Conservation (phyloP, 2,797 vertebrate species). For the Sebastes glaucus region DNA sequence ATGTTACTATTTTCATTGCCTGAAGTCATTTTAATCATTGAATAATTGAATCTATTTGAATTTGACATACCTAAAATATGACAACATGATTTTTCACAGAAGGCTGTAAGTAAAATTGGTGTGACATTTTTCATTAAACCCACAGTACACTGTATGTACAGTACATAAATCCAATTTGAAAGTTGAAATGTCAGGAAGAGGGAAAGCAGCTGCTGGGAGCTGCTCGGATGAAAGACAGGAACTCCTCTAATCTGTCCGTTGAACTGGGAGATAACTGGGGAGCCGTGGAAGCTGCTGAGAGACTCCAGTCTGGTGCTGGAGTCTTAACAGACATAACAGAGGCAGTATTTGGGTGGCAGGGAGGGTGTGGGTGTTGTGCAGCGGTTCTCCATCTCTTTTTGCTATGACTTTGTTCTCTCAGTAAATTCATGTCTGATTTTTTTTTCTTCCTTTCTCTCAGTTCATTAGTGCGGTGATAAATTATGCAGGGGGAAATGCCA, state of each 20-base stretch:
- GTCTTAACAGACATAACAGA: conserved; percentile 52
- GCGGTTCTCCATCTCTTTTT: conserved; percentile 36
- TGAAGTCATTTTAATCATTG: not conserved
- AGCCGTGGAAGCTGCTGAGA: conserved; percentile 60
- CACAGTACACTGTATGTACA: not conserved
- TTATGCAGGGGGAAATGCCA: conserved; percentile 59
- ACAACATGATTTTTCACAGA: not conserved
- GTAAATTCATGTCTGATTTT: conserved; percentile 27
- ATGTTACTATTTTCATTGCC: not conserved
- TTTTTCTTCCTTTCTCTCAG: conserved; percentile 31
- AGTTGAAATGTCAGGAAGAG: conserved; percentile 33
- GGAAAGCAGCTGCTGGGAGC: conserved; percentile 58
- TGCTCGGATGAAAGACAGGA: conserved; percentile 70
- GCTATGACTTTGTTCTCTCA: conserved; percentile 42
- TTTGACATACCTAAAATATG: not conserved
- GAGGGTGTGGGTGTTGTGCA: conserved; percentile 30
- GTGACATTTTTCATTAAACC: not conserved
- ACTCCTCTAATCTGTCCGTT: conserved; percentile 65
- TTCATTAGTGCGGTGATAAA: conserved; percentile 69
- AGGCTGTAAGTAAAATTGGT: not conserved
- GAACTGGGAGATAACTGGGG: conserved; percentile 64
- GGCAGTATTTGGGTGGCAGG: conserved; percentile 8
- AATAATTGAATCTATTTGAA: not conserved
- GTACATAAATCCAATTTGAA: conserved; percentile 6
- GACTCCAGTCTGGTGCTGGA: conserved; percentile 47